Conservation (phyloP, 2,888 invertebrate genomes). For the Trisateles emortualis region DNA sequence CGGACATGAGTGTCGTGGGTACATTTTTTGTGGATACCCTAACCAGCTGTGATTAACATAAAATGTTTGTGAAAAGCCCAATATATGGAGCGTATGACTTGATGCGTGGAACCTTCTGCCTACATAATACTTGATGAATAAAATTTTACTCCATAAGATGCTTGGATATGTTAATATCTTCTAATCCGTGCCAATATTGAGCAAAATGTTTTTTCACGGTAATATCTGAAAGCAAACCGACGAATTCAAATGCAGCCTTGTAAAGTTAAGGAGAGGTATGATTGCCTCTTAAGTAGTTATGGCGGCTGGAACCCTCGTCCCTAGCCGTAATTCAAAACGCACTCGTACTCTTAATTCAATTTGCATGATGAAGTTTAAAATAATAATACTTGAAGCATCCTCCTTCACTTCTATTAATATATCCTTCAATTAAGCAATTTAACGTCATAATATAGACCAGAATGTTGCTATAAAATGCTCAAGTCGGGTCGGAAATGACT, state of each 20-base stretch:
- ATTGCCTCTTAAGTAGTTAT: conserved; percentile 23
- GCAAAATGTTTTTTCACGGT: conserved; percentile 22
- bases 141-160: conserved; percentile 48
- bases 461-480: conserved; percentile 66
- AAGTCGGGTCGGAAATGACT: conserved; percentile 67
- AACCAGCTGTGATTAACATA: conserved; percentile 69
- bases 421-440: conserved; percentile 69
- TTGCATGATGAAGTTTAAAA: conserved; percentile 42
- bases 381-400: conserved; percentile 39
- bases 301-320: conserved; percentile 8
- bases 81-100: conserved; percentile 58
- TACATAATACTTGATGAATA: conserved; percentile 50
- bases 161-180: conserved; percentile 42
- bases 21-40: conserved; percentile 63
- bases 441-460: conserved; percentile 66
- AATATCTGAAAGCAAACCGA: conserved; percentile 16
- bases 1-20: conserved; percentile 57
- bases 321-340: conserved; percentile 19
- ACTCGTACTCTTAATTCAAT: conserved; percentile 43
- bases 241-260: conserved; percentile 24
- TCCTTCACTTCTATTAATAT: conserved; percentile 54
- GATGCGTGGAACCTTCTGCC: conserved; percentile 52
- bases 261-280: conserved; percentile 37
- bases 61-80: conserved; percentile 67
- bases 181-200: conserved; percentile 33